A percentile compares a stretch with the other conserved stretches of the same genome.
phyloP scores from a whole-genome alignment of 1,140 invertebrate species.

The Trichonephila clavipes region DNA sequence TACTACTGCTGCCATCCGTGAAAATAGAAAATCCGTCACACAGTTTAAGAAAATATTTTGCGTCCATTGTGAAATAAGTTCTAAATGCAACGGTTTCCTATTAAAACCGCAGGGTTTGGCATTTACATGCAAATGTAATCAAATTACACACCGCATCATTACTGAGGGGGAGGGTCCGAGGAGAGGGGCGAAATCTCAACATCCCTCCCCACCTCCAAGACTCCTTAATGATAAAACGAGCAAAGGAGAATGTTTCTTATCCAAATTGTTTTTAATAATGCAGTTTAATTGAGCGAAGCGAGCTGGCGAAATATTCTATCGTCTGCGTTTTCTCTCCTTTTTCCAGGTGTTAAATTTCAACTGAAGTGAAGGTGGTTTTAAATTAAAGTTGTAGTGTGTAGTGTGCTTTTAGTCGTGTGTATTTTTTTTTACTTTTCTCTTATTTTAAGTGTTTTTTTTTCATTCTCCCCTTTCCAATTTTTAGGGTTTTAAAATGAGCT shows the following conservation, averaged over 20 bases:
- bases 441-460: not conserved
- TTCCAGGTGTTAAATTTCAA: conserved; percentile 72
- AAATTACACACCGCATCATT: conserved; percentile 74
- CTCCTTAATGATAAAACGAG: conserved; percentile 71
- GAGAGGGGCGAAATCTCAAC: not conserved
- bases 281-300: conserved; percentile 73
- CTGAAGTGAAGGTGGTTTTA: conserved; percentile 63
- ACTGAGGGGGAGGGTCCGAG: not conserved
- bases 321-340: conserved; percentile 59
- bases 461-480: not conserved
- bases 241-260: conserved; percentile 45
- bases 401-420: not conserved
- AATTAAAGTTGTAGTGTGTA: conserved; percentile 51
- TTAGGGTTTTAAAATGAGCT: conserved; percentile 56
- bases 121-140: conserved; percentile 76
- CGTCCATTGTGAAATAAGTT: conserved; percentile 73
- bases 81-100: conserved; percentile 69
- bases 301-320: conserved; percentile 59
- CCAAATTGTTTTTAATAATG: conserved; percentile 75
- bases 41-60: conserved; percentile 74
- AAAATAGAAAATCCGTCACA: conserved; percentile 58
- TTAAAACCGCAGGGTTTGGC: conserved; percentile 63
- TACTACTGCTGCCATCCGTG: conserved; percentile 38
- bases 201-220: not conserved
- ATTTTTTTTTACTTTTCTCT: not conserved